Percentiles rank a stretch among this genome's conserved stretches.
phyloP scores from a whole-genome alignment of 2,888 invertebrate species.

The Drosophila limbata region DNA sequence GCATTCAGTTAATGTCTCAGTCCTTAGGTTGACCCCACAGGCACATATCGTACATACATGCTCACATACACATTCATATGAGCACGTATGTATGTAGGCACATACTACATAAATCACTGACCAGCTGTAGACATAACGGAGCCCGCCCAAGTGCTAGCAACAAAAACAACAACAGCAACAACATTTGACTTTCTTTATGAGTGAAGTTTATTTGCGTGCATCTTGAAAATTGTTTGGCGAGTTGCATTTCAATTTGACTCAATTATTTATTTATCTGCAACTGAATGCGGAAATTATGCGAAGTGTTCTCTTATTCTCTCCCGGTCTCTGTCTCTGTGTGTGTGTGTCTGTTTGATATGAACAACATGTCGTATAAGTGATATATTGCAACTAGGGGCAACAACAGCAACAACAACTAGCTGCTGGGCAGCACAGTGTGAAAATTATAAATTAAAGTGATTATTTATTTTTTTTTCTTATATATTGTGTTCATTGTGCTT shows the following conservation, averaged over 20 bases:
- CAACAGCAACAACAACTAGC: conserved; percentile 18
- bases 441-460: conserved; percentile 69
- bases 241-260: conserved; percentile 81
- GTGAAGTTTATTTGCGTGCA: conserved; percentile 79
- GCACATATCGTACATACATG: neutral
- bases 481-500: conserved; percentile 39
- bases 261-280: conserved; percentile 81
- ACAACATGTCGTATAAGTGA: conserved; percentile 63
- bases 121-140: conserved; percentile 69
- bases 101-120: conserved; percentile 68
- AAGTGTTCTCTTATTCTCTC: conserved; percentile 33
- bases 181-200: conserved; percentile 48
- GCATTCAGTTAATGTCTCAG: conserved; percentile 36
- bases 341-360: conserved; percentile 52
- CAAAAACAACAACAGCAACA: conserved; percentile 2
- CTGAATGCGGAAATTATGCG: conserved; percentile 82
- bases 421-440: conserved; percentile 36
- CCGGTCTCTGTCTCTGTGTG: neutral
- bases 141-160: conserved; percentile 49
- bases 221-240: conserved; percentile 78
- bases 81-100: neutral
- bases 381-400: conserved; percentile 43
- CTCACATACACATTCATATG: conserved; percentile 15
- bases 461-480: conserved; percentile 30
- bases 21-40: conserved; percentile 53